These are phyloP conservation scores for Potamarius usumacintae DNA, from an alignment of 2,113 vertebrate genomes.

Conservation along the genomic window DNA sequence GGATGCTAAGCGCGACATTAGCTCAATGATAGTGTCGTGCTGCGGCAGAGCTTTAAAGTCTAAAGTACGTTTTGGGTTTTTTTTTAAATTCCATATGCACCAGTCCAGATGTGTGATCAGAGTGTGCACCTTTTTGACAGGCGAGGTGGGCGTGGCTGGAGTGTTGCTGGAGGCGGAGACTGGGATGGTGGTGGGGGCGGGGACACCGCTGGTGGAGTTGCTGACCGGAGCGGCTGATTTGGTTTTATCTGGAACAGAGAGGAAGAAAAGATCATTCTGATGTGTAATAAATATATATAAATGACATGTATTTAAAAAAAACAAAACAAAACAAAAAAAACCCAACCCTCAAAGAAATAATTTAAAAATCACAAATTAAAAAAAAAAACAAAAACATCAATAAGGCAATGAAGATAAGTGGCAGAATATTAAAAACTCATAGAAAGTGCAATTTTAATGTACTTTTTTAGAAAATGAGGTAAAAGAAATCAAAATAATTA, in stretches of 20 bases:
- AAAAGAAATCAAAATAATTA: too few relatives aligned
- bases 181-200: conserved; percentile 69
- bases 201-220: conserved; percentile 75
- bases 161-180: conserved; percentile 78
- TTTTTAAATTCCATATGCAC: background rate
- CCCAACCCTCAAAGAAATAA: too few relatives aligned
- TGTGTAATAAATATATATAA: too few relatives aligned
- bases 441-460: too few relatives aligned
- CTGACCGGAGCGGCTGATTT: conserved; percentile 80
- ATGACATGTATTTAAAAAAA: too few relatives aligned
- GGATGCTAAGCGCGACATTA: background rate
- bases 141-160: conserved; percentile 87
- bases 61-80: background rate
- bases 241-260: conserved; percentile 81
- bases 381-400: background rate
- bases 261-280: background rate
- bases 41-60: background rate
- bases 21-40: background rate
- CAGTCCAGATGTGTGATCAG: background rate
- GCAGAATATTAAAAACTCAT: too few relatives aligned
- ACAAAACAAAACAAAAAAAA: too few relatives aligned
- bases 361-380: background rate
- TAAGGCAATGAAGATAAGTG: background rate
- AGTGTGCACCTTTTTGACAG: conserved; percentile 88
- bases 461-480: too few relatives aligned